These are phyloP conservation scores for Noctua pronuba DNA, from an alignment of 2,888 invertebrate genomes.

Conservation along the genomic window DNA sequence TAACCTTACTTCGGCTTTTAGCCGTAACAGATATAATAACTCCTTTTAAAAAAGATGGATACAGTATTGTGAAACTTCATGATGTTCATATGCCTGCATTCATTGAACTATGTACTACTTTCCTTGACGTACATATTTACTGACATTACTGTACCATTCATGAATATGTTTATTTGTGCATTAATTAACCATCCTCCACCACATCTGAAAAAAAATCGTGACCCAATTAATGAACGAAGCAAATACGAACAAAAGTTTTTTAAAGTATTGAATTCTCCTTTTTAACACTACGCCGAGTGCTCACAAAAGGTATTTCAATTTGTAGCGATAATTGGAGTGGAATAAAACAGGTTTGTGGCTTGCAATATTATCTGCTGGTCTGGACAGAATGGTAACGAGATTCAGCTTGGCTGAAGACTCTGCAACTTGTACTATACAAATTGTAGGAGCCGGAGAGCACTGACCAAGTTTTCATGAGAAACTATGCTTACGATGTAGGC, in stretches of 20 bases:
- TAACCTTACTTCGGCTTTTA: too few species aligned
- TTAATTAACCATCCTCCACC: neutral
- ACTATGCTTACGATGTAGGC: conserved; percentile 8
- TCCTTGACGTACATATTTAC: too few species aligned
- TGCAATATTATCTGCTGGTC: conserved; percentile 67
- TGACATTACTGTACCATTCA: neutral
- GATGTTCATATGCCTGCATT: neutral
- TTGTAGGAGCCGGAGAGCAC: conserved; percentile 35
- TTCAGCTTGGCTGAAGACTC: conserved; percentile 18
- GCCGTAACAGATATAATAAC: too few species aligned
- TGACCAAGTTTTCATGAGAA: conserved; percentile 37
- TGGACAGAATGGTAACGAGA: conserved; percentile 62
- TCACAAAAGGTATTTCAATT: conserved; percentile 71
- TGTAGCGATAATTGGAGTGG: conserved; percentile 69
- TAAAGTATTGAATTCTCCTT: conserved; percentile 28
- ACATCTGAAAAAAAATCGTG: neutral
- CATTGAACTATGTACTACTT: too few species aligned
- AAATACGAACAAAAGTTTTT: conserved; percentile 8
- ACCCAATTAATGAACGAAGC: neutral
- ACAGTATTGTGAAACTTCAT: neutral
- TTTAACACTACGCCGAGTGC: conserved; percentile 42
- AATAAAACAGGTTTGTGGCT: conserved; percentile 69
- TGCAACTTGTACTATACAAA: conserved; percentile 46
- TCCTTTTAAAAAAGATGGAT: neutral
- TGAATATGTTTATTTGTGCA: neutral